Percentiles rank a stretch among this genome's conserved stretches.
These are phyloP conservation scores for Eristalis intricaria DNA, from an alignment of 2,888 invertebrate species.

Conservation along the genomic window DNA sequence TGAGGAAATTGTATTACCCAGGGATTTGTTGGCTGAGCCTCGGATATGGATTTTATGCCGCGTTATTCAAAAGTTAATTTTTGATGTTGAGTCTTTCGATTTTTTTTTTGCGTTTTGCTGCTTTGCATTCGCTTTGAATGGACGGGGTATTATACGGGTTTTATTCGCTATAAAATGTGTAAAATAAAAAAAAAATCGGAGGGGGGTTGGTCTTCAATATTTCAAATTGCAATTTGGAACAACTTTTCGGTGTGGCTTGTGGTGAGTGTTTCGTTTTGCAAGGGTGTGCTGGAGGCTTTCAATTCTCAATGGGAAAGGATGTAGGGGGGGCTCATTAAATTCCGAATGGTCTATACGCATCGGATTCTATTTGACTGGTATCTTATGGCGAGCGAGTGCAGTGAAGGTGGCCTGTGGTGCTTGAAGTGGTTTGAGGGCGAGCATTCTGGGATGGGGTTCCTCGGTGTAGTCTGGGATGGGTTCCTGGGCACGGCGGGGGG, in stretches of 20 bases:
- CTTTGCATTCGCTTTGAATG: background rate
- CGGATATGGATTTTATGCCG: constrained; percentile 8
- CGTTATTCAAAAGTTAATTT: constrained; percentile 24
- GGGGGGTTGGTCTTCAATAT: background rate
- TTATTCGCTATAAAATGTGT: background rate
- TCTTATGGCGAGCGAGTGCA: no score
- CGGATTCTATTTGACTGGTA: no score
- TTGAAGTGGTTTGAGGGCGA: no score
- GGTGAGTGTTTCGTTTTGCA: background rate
- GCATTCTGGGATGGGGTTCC: no score
- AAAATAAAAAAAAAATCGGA: background rate
- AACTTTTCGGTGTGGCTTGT: background rate
- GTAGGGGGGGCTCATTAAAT: background rate
- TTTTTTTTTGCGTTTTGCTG: background rate
- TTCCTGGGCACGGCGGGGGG: no score
- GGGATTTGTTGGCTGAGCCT: constrained; percentile 19
- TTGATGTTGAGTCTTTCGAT: background rate
- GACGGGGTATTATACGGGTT: background rate
- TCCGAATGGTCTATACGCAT: background rate
- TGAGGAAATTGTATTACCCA: constrained; percentile 34
- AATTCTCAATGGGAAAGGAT: no score
- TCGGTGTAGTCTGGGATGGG: no score
- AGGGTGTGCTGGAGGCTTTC: background rate
- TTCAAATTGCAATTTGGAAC: constrained; percentile 7
- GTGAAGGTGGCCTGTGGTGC: no score